Evolutionary conservation across 2,113 vertebrate species (phyloP), one percentile per base, ranked within the genome.

Genomic region (Toxotes chatareus): DNA sequence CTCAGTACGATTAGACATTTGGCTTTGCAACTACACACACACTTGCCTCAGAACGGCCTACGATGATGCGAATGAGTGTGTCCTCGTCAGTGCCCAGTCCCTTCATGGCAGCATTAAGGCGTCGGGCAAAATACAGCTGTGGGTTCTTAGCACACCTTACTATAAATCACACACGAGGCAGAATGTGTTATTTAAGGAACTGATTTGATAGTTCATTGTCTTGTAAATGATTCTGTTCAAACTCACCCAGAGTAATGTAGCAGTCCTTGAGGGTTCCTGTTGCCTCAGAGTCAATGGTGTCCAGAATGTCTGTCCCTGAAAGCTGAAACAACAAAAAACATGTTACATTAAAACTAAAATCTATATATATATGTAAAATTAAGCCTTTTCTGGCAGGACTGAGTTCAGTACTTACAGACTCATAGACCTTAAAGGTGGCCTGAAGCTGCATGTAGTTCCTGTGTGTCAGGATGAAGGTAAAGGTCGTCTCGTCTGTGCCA

Each of bases 21-120:
- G n/a, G 63, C 36, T 0, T 1, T 27, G 17, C 11, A 11, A 16
- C 14, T 4, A 56, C 27, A 68, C 36, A 68, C 27, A 57, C 47
- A 79, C 88, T 81, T 93, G 95, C 98, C 98, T 99, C 97, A 1
- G 97, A 94, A 71, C 97, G 96, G 23, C 96, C 96, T 11, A 98
- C 95, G 3, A 99, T 94, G 89, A 99, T 91, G 16, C 96, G 96
- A 61, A 99, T 97, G 63, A 99, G 94, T 0, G 96, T 96, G 62
- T 97, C 94, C 86, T 99, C 98, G 0, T 99, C 96, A 0, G 97
- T 99, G 46, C 98, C 98, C 1, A 40, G 32, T 7, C 97, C 98
- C 80, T 97, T 96, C 97, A 99, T 97, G 0, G 97, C 94, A 11
- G 96, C 91, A 65, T 99, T 94, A 17, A 99, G 94, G 55, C 95